Base-by-base conservation (phyloP, 2,113 vertebrate species). In the Perca flavescens region DNA sequence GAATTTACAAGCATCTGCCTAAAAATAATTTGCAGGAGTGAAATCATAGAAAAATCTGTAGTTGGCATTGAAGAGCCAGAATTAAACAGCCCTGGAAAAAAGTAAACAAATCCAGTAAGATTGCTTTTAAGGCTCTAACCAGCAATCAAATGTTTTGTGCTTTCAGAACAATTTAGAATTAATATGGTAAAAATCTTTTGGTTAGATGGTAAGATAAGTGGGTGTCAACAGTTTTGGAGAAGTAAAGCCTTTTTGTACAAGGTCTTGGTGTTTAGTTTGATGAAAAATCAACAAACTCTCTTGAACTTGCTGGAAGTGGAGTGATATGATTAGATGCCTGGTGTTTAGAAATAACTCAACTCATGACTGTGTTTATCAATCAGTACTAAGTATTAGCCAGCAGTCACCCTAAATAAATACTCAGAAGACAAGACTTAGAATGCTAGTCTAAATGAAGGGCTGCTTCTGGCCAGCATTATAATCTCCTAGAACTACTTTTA, bases 401-500 rank as follows among this genome's bases (percentile, higher is more conserved):
- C 2, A 2, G 63, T 77, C 21, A 31, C 2, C 31, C 13, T 46
- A 65, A 77, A 65, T 53, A 75, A 36, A 74, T 40, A 31, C 14
- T 56, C 19, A 54, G 10, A 46, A 57, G 28, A 60, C 57, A 5
- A 36, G n/a, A 40, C 11, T 46, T 43, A 25, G 5, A 21, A 28
- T 67, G 53, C 17, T 43, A 65, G 43, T 64, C 43, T 46, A 84
- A 82, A 77, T 70, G 43, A 66, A 49, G 36, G 17, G n/a, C 63
- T 74, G 62, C 72, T 88, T 84, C 71, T 79, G 31, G 46, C 34
- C 73, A 65, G 25, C 49, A 49, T 58, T 53, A 58, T 64, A 82
- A 80, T 77, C 83, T 77, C 57, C 22, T 22, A 11, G 11, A 80
- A 65, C 68, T 79, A 47, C 81, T 62, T 85, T 76, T 68, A 61